Percentiles rank a stretch among this genome's conserved stretches.
Conservation (phyloP, 2,113 vertebrate species). For the Pluvianellus socialis region DNA sequence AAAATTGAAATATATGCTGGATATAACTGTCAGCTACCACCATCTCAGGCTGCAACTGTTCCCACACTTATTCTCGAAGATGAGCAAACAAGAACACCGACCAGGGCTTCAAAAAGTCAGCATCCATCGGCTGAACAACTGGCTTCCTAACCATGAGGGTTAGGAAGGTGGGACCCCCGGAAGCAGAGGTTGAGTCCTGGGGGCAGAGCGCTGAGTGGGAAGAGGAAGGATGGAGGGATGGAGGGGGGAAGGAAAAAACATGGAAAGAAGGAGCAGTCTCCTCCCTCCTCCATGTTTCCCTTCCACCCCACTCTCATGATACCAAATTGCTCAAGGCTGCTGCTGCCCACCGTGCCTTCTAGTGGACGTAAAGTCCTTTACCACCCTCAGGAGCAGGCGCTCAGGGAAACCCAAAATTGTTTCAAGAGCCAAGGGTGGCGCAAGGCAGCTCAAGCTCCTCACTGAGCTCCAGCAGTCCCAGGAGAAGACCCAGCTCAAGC, state of each 20-base stretch:
- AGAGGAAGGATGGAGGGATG: background rate
- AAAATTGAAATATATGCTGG: background rate
- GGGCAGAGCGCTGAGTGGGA: background rate
- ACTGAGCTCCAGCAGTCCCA: background rate
- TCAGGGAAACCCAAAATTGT: background rate
- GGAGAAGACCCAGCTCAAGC: background rate
- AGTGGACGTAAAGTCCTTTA: background rate
- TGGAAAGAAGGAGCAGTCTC: background rate
- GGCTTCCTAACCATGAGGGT: background rate
- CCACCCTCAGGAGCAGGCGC: background rate
- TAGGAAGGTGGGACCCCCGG: background rate
- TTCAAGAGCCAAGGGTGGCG: background rate
- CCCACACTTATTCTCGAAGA: background rate
- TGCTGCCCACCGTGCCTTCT: background rate
- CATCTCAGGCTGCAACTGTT: background rate
- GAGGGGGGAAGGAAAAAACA: background rate
- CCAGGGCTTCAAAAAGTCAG: background rate
- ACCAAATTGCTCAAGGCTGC: background rate
- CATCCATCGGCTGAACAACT: background rate
- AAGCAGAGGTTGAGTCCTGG: accelerated
- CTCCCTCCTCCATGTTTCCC: background rate
- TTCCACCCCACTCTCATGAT: background rate
- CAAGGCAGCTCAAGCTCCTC: background rate
- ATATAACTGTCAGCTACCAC: background rate
- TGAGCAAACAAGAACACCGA: background rate